A percentile compares a stretch with the other conserved stretches of the same genome.
Conservation (phyloP, 2,888 invertebrate species). For the Stenotaenia linearis region DNA sequence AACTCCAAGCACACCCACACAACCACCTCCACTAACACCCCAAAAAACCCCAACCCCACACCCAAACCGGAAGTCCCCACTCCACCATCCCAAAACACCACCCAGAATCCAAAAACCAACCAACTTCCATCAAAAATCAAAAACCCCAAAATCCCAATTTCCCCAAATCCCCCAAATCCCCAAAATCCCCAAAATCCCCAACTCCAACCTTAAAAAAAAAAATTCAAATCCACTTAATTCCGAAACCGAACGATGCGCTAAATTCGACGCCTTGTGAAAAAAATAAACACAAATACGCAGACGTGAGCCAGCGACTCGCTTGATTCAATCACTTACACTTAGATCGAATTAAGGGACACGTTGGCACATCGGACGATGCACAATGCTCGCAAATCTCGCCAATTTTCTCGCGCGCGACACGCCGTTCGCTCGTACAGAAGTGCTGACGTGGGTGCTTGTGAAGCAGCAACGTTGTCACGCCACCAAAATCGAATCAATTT, state of each 20-base stretch:
- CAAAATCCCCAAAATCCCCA: no score
- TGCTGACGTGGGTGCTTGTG: conserved; percentile 10
- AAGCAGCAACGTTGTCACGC: background rate
- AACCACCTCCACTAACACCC: no score
- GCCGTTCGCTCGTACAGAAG: background rate
- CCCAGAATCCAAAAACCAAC: no score
- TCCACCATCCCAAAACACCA: no score
- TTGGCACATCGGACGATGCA: background rate
- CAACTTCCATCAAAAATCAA: no score
- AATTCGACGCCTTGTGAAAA: background rate
- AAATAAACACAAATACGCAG: background rate
- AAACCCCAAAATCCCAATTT: no score
- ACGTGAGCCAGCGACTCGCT: background rate
- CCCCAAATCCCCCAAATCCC: no score
- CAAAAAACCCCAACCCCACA: no score
- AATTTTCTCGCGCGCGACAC: conserved; percentile 22
- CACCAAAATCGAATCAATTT: conserved; percentile 29
- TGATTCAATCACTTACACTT: conserved; percentile 26
- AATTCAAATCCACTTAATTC: background rate
- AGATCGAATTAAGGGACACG: conserved; percentile 1
- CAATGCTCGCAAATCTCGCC: conserved; percentile 27
- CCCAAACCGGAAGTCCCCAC: no score
- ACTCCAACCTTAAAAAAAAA: no score
- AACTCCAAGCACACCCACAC: no score
- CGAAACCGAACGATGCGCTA: background rate